These are phyloP conservation scores for Hystrix brachyura DNA, from an alignment of 2,113 vertebrate genomes.

Conservation along the genomic window DNA sequence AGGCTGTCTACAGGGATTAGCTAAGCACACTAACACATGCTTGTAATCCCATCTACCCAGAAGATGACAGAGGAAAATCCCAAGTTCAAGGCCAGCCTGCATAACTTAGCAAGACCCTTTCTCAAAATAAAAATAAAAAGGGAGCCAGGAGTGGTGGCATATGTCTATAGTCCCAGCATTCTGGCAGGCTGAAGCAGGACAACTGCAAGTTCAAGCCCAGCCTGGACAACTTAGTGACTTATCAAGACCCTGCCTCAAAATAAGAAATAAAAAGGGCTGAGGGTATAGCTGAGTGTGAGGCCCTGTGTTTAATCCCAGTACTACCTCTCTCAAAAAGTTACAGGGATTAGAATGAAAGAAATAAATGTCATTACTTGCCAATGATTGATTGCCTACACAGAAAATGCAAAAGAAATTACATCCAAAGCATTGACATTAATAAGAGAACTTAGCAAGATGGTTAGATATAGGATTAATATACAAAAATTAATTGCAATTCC, in stretches of 20 bases:
- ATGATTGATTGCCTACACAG: background rate
- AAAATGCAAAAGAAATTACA: background rate
- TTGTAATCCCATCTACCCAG: background rate
- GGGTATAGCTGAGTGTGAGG: background rate
- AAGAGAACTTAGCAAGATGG: background rate
- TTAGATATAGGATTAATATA: conserved; percentile 27
- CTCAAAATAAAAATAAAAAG: background rate
- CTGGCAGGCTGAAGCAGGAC: background rate
- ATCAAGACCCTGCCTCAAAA: background rate
- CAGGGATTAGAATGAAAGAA: conserved; percentile 8
- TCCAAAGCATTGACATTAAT: conserved; percentile 37
- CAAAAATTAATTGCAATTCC: conserved; percentile 33
- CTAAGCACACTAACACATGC: background rate
- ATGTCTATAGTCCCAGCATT: background rate
- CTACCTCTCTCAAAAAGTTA: background rate
- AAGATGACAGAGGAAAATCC: background rate
- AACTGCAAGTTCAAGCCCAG: background rate
- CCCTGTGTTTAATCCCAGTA: background rate
- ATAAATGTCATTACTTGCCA: conserved; percentile 7
- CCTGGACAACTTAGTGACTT: background rate
- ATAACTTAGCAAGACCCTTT: background rate
- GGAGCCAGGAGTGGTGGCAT: background rate
- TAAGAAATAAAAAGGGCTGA: background rate
- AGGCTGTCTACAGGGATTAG: background rate
- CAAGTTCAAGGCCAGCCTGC: background rate